These are phyloP conservation scores for Volucella zonaria DNA, from an alignment of 2,888 invertebrate species.

Conservation along the genomic window DNA sequence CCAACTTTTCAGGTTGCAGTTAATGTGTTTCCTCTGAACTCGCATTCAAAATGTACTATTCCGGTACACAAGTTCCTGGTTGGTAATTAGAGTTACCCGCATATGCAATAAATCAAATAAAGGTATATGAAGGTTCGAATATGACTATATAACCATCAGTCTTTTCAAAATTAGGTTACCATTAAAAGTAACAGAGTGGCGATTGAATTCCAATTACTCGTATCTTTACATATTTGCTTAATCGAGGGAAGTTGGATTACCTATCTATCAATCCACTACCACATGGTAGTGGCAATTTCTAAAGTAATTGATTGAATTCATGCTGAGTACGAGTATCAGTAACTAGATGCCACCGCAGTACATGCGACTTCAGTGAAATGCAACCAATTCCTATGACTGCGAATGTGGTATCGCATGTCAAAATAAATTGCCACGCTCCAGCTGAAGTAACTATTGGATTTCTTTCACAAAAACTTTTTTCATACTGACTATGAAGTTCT, in stretches of 20 bases:
- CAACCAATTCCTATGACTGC: slow-evolving; percentile 3
- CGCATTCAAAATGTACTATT: background rate
- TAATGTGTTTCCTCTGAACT: background rate
- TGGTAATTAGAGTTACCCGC: slow-evolving; percentile 34
- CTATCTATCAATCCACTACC: too few relatives aligned
- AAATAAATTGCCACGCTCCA: slow-evolving; percentile 25
- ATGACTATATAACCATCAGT: background rate
- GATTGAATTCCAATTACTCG: slow-evolving; percentile 29
- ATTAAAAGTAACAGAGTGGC: slow-evolving; percentile 6
- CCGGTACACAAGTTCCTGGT: background rate
- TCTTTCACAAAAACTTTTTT: background rate
- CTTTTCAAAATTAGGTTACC: slow-evolving; percentile 31
- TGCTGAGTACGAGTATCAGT: too few relatives aligned
- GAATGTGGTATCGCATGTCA: slow-evolving; percentile 32
- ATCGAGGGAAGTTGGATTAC: background rate
- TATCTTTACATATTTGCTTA: slow-evolving; percentile 4
- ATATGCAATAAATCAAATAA: slow-evolving; percentile 10
- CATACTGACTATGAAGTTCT: background rate
- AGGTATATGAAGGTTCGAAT: background rate
- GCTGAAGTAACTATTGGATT: background rate
- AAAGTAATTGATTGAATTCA: too few relatives aligned
- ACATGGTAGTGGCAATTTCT: too few relatives aligned
- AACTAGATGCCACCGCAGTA: background rate
- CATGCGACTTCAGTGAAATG: background rate
- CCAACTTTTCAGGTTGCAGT: too few relatives aligned